Conservation (phyloP, 2,113 vertebrate species). For the Noturus placidus region DNA sequence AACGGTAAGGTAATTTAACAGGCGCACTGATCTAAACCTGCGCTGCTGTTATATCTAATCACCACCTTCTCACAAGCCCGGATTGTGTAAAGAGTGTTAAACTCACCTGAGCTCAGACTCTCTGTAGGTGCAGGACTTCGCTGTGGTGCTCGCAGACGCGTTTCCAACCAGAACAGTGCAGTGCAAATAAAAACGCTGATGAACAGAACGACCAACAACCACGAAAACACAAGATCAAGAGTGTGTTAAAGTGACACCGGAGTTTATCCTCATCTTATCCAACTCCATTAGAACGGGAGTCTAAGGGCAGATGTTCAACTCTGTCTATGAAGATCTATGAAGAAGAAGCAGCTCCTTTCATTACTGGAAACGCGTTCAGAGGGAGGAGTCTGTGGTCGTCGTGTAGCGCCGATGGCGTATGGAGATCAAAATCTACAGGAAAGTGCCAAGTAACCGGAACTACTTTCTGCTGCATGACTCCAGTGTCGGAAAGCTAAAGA, state of each 20-base stretch:
- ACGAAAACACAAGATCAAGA: not conserved
- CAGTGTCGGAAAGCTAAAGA: not conserved
- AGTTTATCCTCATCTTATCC: not conserved
- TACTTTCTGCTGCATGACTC: not conserved
- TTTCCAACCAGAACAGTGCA: conserved; percentile 57
- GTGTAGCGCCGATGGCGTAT: not conserved
- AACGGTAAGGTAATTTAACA: not conserved
- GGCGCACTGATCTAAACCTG: not conserved
- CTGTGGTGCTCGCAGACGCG: conserved; percentile 13
- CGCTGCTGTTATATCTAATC: not conserved
- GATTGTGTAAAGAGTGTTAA: no score
- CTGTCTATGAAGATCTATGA: not conserved
- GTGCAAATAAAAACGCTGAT: conserved; percentile 64
- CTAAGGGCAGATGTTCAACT: not conserved
- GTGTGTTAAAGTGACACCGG: not conserved
- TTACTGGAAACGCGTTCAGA: not conserved
- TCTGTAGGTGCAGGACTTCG: conserved; percentile 69
- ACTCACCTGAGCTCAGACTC: conserved; percentile 49
- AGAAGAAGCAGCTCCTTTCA: not conserved
- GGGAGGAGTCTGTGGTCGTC: not conserved
- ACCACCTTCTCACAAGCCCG: not conserved
- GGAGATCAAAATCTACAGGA: not conserved
- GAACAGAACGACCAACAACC: not conserved
- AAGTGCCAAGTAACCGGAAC: not conserved
- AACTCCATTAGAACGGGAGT: not conserved